phyloP scores from a whole-genome alignment of 2,113 vertebrate species.

The Tricholaema leucomelas region DNA sequence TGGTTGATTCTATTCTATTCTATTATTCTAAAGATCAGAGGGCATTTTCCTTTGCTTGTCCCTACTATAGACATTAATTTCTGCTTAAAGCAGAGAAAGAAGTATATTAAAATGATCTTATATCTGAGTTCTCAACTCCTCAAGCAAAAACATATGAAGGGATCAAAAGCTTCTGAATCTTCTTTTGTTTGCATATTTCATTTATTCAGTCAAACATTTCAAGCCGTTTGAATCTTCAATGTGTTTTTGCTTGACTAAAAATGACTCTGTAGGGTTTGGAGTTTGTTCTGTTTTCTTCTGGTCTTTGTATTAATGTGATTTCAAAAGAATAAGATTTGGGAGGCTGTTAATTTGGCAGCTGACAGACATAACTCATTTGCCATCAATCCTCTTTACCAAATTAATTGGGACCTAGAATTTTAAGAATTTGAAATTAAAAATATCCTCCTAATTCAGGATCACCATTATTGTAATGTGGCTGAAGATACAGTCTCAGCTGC shows the following conservation, averaged over 20 bases:
- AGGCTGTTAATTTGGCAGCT: background rate
- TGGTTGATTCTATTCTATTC: too few species aligned
- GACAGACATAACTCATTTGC: background rate
- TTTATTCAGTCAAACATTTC: background rate
- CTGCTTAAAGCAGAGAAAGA: background rate
- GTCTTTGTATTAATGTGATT: background rate
- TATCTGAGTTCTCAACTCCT: background rate
- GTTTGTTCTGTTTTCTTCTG: background rate
- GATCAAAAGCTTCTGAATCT: conserved; percentile 47
- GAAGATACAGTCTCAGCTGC: background rate
- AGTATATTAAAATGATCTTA: background rate
- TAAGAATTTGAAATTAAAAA: background rate
- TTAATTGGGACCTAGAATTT: background rate
- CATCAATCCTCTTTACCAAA: background rate
- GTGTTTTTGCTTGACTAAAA: conserved; percentile 23
- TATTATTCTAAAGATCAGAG: background rate
- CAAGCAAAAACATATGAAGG: conserved; percentile 12
- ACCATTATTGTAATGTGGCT: too few species aligned
- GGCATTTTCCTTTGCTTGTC: background rate
- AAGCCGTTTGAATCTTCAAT: conserved; percentile 26
- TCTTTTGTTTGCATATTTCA: conserved; percentile 44
- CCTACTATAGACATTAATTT: background rate
- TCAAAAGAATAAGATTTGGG: conserved; percentile 3
- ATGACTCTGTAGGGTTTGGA: background rate
- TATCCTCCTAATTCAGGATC: background rate